Percentiles rank a stretch among this genome's conserved stretches.
Evolutionary conservation across 2,797 vertebrate species (phyloP).

Genomic region (Vireo griseus): DNA sequence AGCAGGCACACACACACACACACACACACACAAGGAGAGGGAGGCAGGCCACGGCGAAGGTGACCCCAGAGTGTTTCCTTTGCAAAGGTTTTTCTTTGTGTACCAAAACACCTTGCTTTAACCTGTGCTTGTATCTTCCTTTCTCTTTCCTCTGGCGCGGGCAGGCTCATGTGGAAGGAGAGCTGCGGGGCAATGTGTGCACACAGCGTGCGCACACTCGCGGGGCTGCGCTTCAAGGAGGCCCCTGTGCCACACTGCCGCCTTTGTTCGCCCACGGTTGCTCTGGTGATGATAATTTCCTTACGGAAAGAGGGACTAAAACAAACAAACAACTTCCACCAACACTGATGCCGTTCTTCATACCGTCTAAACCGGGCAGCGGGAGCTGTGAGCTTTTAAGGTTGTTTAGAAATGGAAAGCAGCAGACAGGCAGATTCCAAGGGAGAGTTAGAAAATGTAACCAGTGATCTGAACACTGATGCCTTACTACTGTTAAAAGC

Average conservation of each 20-base stretch:
- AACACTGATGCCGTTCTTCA: not conserved
- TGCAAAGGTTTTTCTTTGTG: not conserved
- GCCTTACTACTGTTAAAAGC: not conserved
- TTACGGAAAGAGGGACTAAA: not conserved
- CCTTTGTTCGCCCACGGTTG: not conserved
- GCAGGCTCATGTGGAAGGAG: not conserved
- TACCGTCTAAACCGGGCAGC: not conserved
- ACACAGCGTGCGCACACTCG: rapidly evolving
- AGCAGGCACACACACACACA: rapidly evolving
- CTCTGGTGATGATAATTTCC: not conserved
- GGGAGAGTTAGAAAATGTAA: not conserved
- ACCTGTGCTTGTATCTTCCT: not conserved
- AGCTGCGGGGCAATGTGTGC: not conserved
- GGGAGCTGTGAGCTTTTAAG: not conserved
- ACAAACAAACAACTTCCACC: not conserved
- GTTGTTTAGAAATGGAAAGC: not conserved
- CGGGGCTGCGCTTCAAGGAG: not conserved
- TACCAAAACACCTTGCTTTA: not conserved
- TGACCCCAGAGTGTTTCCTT: not conserved
- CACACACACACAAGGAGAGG: not conserved
- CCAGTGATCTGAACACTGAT: not conserved
- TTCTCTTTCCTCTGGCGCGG: not conserved
- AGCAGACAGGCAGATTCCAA: not conserved
- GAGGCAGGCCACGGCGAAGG: not conserved
- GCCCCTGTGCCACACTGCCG: rapidly evolving